Percentiles rank a stretch among this genome's conserved stretches.
Conservation (phyloP, 2,113 vertebrate species). For the Ammodytes marinus region DNA sequence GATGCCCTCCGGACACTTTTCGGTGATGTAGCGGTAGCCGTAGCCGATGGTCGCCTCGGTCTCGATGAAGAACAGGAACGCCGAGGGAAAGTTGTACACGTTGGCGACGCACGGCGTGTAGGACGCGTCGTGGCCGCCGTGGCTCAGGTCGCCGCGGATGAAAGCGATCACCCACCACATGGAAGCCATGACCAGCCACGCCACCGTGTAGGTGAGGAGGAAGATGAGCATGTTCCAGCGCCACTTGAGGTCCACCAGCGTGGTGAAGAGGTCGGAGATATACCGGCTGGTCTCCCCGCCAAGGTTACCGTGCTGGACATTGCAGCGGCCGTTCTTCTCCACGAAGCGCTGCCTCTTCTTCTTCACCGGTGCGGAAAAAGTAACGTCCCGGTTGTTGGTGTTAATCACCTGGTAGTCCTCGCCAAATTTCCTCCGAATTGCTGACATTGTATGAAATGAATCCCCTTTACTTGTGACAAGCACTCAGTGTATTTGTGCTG, state of each 20-base stretch:
- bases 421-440: slow-evolving; percentile 87
- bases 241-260: slow-evolving; percentile 93
- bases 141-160: slow-evolving; percentile 89
- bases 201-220: slow-evolving; percentile 90
- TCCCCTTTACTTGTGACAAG: neutral
- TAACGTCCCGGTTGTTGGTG: slow-evolving; percentile 68
- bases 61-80: slow-evolving; percentile 93
- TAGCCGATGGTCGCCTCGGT: slow-evolving; percentile 93
- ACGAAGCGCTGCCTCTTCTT: slow-evolving; percentile 91
- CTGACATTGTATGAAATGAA: slow-evolving; percentile 79
- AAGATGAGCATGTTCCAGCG: slow-evolving; percentile 93
- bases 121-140: slow-evolving; percentile 79
- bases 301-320: slow-evolving; percentile 92
- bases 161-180: slow-evolving; percentile 95
- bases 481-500: slow-evolving; percentile 12
- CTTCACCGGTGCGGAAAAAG: slow-evolving; percentile 83
- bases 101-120: slow-evolving; percentile 91
- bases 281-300: slow-evolving; percentile 91
- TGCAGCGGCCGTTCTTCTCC: slow-evolving; percentile 93
- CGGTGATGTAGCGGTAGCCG: slow-evolving; percentile 90
- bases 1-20: slow-evolving; percentile 91
- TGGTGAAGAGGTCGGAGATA: slow-evolving; percentile 91
- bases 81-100: slow-evolving; percentile 93
- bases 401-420: slow-evolving; percentile 90
- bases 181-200: slow-evolving; percentile 92